These are phyloP conservation scores for Drosophila navojoa DNA, from an alignment of 1,140 invertebrate species.

Conservation along the genomic window DNA sequence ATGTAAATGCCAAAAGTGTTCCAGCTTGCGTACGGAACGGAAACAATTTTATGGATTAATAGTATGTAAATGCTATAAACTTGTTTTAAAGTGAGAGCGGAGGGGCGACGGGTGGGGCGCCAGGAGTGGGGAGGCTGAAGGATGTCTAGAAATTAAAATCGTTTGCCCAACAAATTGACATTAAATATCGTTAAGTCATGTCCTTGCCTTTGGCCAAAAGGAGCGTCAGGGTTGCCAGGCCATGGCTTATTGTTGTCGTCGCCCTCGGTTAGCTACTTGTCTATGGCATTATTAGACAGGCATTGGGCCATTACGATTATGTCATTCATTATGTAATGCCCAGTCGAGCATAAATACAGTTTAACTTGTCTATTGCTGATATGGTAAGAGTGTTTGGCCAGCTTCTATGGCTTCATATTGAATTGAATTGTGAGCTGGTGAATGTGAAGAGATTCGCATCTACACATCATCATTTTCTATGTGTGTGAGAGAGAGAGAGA, in stretches of 20 bases:
- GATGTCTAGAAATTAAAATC: conserved; percentile 39
- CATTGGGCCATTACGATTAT: background rate
- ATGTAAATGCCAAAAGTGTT: conserved; percentile 33
- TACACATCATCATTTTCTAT: too few species aligned
- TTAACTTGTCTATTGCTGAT: too few species aligned
- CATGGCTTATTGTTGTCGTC: conserved; percentile 2
- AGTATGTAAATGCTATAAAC: conserved; percentile 45
- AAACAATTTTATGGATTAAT: conserved; percentile 49
- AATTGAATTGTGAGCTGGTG: too few species aligned
- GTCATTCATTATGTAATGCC: background rate
- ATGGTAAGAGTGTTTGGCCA: too few species aligned
- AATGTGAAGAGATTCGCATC: background rate
- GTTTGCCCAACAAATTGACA: conserved; percentile 47
- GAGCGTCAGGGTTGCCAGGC: background rate
- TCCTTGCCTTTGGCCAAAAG: conserved; percentile 2
- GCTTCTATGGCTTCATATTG: too few species aligned
- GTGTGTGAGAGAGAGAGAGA: too few species aligned
- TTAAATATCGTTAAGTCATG: conserved; percentile 26
- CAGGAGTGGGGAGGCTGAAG: background rate
- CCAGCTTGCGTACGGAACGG: conserved; percentile 18
- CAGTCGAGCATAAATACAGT: background rate
- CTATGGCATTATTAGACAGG: background rate
- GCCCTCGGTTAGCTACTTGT: background rate
- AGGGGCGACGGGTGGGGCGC: background rate
- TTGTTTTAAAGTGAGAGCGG: conserved; percentile 15